A percentile compares a stretch with the other conserved stretches of the same genome.
phyloP scores from a whole-genome alignment of 2,888 invertebrate species.

The Drosophila nr. perissopoda region DNA sequence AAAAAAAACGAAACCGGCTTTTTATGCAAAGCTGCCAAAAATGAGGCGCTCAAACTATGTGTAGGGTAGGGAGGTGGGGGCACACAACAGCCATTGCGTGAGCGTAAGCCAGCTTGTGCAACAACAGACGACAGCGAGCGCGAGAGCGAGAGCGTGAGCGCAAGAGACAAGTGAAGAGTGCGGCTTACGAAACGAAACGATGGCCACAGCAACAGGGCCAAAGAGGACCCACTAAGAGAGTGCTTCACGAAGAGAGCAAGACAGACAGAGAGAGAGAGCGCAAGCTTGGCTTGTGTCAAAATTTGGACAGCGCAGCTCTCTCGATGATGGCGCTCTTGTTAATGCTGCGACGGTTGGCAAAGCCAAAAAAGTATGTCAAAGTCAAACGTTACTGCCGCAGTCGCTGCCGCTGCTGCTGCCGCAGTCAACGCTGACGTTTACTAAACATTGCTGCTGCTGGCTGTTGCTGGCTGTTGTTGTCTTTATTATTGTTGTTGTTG shows the following conservation, averaged over 20 bases:
- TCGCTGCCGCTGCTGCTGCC: conserved; percentile 24
- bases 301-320: conserved; percentile 47
- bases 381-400: conserved; percentile 73
- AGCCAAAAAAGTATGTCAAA: conserved; percentile 83
- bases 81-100: conserved; percentile 61
- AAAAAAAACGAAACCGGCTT: conserved; percentile 66
- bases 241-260: neutral
- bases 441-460: conserved; percentile 54
- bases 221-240: conserved; percentile 42
- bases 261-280: conserved; percentile 13
- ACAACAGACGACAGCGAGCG: conserved; percentile 24
- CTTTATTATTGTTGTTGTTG: conserved; percentile 16
- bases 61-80: neutral
- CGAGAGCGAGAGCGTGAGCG: conserved; percentile 37
- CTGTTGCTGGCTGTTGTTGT: conserved; percentile 24
- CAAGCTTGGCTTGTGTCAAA: conserved; percentile 65
- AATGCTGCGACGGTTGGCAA: conserved; percentile 53
- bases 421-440: conserved; percentile 36
- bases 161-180: conserved; percentile 26
- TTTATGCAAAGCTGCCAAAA: conserved; percentile 76
- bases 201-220: conserved; percentile 48
- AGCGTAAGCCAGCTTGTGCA: conserved; percentile 72
- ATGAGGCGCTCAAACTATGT: conserved; percentile 9
- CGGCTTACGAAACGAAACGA: conserved; percentile 20
- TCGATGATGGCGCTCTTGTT: conserved; percentile 36